Percentiles rank a stretch among this genome's conserved stretches.
These are phyloP conservation scores for Myathropa florea DNA, from an alignment of 2,888 invertebrate species.

Conservation along the genomic window DNA sequence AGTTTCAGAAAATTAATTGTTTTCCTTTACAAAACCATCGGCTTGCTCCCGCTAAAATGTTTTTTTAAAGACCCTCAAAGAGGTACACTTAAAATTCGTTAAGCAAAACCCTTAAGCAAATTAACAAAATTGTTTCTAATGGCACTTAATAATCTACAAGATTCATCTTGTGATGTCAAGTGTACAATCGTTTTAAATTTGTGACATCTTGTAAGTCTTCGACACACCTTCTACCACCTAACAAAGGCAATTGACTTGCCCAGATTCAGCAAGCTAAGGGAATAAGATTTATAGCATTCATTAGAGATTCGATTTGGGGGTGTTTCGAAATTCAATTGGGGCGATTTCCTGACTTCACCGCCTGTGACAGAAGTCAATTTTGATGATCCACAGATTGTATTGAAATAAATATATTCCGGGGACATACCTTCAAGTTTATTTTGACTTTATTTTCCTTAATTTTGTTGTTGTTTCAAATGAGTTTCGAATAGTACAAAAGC, in stretches of 20 bases:
- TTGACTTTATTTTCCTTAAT: not conserved
- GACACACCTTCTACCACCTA: conserved; percentile 66
- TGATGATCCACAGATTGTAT: conserved; percentile 27
- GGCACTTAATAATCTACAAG: not conserved
- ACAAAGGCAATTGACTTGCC: conserved; percentile 62
- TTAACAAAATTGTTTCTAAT: conserved; percentile 6
- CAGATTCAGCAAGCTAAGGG: not conserved
- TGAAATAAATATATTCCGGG: conserved; percentile 5
- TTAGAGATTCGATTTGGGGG: conserved; percentile 60
- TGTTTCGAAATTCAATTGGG: conserved; percentile 55
- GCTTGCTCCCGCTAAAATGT: too few species aligned
- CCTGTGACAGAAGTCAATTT: conserved; percentile 29
- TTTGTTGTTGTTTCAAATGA: conserved; percentile 2
- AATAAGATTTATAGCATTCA: conserved; percentile 62
- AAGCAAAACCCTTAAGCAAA: not conserved
- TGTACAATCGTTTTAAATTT: conserved; percentile 50
- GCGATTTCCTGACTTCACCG: conserved; percentile 20
- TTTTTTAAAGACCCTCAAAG: not conserved
- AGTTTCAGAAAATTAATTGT: too few species aligned
- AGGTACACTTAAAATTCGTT: not conserved
- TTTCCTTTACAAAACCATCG: too few species aligned
- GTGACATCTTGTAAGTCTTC: conserved; percentile 48
- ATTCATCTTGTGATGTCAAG: conserved; percentile 39
- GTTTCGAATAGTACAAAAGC: not conserved
- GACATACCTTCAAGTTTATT: too few species aligned